These are phyloP conservation scores for Physella acuta DNA, from an alignment of 1,140 invertebrate species.

Conservation along the genomic window DNA sequence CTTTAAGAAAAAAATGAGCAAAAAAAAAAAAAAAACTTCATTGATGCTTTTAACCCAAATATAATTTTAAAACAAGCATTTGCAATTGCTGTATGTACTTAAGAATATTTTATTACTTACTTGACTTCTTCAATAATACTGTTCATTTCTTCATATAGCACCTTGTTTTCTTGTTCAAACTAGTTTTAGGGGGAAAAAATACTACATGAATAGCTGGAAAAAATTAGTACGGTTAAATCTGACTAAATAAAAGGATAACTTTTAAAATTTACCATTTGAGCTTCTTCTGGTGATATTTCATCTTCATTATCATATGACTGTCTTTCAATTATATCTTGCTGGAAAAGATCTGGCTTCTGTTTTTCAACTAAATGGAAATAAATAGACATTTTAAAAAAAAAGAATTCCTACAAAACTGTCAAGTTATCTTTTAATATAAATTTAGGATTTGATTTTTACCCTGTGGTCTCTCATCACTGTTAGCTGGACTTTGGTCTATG, in stretches of 20 bases:
- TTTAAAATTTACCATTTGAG: slow-evolving; percentile 72
- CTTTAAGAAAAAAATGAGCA: too few relatives aligned
- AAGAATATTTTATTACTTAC: too few relatives aligned
- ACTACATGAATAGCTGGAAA: too few relatives aligned
- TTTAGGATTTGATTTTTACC: too few relatives aligned
- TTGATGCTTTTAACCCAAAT: too few relatives aligned
- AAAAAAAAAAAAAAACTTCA: too few relatives aligned
- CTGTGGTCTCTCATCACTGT: background rate
- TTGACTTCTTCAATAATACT: slow-evolving; percentile 73
- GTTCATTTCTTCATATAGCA: slow-evolving; percentile 75
- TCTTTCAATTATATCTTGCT: background rate
- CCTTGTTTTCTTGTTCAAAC: slow-evolving; percentile 62
- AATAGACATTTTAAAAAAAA: background rate
- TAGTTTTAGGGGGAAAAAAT: too few relatives aligned
- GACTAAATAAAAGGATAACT: background rate
- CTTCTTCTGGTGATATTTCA: slow-evolving; percentile 77
- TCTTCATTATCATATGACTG: slow-evolving; percentile 64
- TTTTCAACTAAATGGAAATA: background rate
- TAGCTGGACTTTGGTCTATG: background rate
- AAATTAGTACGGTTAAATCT: background rate
- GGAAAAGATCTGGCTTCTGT: background rate
- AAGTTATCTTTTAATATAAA: too few relatives aligned
- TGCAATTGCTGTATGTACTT: too few relatives aligned
- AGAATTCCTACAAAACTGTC: background rate
- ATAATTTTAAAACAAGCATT: too few relatives aligned